phyloP scores from a whole-genome alignment of 2,113 vertebrate genomes.

The Strix aluco region DNA sequence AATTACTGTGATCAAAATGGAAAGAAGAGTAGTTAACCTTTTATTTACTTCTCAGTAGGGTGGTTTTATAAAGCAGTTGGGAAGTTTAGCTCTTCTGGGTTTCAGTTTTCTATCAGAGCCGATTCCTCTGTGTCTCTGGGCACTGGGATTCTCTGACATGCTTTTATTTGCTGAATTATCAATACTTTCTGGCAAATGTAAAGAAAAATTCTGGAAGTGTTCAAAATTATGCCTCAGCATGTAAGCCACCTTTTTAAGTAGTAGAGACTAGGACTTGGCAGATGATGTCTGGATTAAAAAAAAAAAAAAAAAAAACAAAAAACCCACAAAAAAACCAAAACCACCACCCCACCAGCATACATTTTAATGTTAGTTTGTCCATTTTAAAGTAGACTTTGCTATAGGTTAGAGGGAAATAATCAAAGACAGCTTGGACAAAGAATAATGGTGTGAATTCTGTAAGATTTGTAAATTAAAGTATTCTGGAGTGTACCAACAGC shows the following conservation, averaged over 20 bases:
- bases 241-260: not conserved
- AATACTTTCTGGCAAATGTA: not conserved
- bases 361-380: not conserved
- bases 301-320: not conserved
- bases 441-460: not conserved
- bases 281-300: not conserved
- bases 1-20: slow-evolving; percentile 36
- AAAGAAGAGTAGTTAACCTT: not conserved
- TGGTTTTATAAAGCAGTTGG: not conserved
- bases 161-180: not conserved
- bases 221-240: not conserved
- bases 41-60: not conserved
- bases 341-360: too few relatives aligned
- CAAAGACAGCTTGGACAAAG: not conserved
- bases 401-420: not conserved
- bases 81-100: not conserved
- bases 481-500: not conserved
- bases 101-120: not conserved
- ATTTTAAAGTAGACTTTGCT: not conserved
- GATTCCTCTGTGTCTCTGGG: not conserved
- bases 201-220: not conserved
- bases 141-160: not conserved
- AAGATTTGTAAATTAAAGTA: not conserved
- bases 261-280: not conserved
- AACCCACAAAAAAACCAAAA: not conserved